Conservation (phyloP, 2,888 invertebrate genomes). For the Pyrgus malvae region DNA sequence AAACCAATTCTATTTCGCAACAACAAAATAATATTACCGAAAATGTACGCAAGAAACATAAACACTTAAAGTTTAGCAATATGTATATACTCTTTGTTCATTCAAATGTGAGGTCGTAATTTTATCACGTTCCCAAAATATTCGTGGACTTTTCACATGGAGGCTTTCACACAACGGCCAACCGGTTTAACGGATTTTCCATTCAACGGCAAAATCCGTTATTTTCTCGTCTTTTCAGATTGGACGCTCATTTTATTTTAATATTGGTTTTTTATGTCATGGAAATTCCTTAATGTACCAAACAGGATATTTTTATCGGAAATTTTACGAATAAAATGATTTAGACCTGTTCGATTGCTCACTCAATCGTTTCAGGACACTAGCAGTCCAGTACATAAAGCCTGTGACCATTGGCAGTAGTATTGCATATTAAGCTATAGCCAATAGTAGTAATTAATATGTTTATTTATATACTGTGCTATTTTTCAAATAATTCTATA, state of each 20-base stretch:
- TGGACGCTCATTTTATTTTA: slow-evolving; percentile 1
- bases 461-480: too few relatives aligned
- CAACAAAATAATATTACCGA: slow-evolving; percentile 12
- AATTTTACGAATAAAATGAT: too few relatives aligned
- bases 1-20: slow-evolving; percentile 10
- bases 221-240: slow-evolving; percentile 2
- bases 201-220: slow-evolving; percentile 14
- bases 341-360: too few relatives aligned
- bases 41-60: background rate
- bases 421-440: too few relatives aligned
- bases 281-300: too few relatives aligned
- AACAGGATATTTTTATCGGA: too few relatives aligned
- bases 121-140: slow-evolving; percentile 23
- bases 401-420: too few relatives aligned
- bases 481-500: too few relatives aligned
- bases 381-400: too few relatives aligned
- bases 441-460: too few relatives aligned
- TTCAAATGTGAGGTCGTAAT: slow-evolving; percentile 25
- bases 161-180: slow-evolving; percentile 23
- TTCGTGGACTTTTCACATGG: slow-evolving; percentile 18
- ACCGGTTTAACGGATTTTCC: slow-evolving; percentile 23
- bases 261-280: background rate
- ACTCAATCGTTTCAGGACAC: too few relatives aligned
- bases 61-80: slow-evolving; percentile 15
- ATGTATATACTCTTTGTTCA: slow-evolving; percentile 19